phyloP scores from a whole-genome alignment of 2,113 vertebrate species.

The Orcinus orca region DNA sequence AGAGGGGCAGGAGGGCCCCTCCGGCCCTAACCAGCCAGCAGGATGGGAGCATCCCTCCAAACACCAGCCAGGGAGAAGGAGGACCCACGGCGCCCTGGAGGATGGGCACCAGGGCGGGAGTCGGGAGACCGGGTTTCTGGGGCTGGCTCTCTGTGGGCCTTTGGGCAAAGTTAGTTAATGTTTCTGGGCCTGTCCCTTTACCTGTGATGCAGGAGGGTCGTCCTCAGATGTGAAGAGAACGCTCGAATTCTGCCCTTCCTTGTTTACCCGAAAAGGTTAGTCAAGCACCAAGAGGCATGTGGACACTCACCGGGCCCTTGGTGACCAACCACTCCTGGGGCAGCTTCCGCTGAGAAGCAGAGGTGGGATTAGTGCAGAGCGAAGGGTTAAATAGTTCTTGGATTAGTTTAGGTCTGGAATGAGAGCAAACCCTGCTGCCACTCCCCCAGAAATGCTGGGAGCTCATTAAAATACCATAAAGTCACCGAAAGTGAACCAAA shows the following conservation, averaged over 20 bases:
- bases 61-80: background rate
- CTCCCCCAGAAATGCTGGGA: background rate
- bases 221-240: background rate
- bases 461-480: constrained; percentile 65
- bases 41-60: background rate
- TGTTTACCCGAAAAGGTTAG: background rate
- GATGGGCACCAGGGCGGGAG: fast-evolving
- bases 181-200: background rate
- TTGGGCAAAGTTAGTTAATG: background rate
- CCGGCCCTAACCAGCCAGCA: background rate
- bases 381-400: constrained; percentile 64
- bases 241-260: background rate
- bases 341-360: background rate
- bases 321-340: background rate
- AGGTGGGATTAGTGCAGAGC: background rate
- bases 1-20: background rate
- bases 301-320: background rate
- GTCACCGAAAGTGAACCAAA: constrained; percentile 27
- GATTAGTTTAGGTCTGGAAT: constrained; percentile 29
- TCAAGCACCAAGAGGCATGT: background rate
- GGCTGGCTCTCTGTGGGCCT: background rate
- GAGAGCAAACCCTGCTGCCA: constrained; percentile 27
- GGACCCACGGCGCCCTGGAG: fast-evolving
- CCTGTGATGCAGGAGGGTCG: background rate
- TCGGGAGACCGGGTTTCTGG: background rate